These are phyloP conservation scores for Falco concolor DNA, from an alignment of 2,797 vertebrate genomes.

Conservation along the genomic window DNA sequence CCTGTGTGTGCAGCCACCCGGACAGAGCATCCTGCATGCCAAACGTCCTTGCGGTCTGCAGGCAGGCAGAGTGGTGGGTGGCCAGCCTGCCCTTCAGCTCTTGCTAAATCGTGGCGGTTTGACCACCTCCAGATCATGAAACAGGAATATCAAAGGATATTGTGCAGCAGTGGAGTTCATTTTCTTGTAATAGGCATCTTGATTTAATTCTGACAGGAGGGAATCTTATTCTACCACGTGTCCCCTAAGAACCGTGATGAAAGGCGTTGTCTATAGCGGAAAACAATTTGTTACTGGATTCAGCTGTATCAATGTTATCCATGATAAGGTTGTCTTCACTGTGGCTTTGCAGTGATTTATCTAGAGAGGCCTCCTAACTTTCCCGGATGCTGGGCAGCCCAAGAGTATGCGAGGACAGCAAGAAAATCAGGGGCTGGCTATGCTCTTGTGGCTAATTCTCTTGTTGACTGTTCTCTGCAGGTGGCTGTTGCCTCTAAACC, in stretches of 20 bases:
- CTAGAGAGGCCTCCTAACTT: not conserved
- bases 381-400: not conserved
- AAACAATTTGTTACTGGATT: not conserved
- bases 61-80: not conserved
- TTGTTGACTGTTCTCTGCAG: not conserved
- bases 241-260: not conserved
- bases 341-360: not conserved
- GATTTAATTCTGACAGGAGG: not conserved
- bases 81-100: not conserved
- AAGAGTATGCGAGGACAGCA: not conserved
- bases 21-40: not conserved
- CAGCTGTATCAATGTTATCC: not conserved
- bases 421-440: not conserved
- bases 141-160: not conserved
- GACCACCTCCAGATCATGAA: not conserved
- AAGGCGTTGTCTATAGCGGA: fast-evolving
- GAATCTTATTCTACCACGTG: not conserved
- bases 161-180: not conserved
- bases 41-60: fast-evolving
- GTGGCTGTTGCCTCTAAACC: not conserved
- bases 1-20: not conserved
- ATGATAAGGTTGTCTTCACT: not conserved
- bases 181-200: not conserved
- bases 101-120: fast-evolving
- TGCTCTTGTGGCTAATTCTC: not conserved